These are phyloP conservation scores for Clavelina lepadiformis DNA, from an alignment of 23 tunicate species.

Conservation along the genomic window DNA sequence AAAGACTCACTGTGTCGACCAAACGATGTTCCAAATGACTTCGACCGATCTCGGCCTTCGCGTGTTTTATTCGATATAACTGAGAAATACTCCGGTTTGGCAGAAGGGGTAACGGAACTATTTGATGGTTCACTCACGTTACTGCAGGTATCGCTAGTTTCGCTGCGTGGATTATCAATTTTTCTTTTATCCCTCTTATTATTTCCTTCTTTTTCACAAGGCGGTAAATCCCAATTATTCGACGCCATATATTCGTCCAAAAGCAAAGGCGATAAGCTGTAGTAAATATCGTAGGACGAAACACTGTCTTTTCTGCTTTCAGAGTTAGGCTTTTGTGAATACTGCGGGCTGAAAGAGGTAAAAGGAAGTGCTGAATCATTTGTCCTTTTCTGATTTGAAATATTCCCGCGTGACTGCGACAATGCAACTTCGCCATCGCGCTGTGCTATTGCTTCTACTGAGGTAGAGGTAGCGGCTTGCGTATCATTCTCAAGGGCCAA, in stretches of 20 bases:
- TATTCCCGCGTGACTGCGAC: too few species aligned
- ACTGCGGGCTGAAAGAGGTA: too few species aligned
- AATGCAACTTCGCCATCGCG: too few species aligned
- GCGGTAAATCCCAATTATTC: not conserved
- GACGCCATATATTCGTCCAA: constrained; percentile 7
- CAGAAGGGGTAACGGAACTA: constrained; percentile 3
- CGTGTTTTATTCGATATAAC: constrained; percentile 21
- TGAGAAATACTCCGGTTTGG: constrained; percentile 40
- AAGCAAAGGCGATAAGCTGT: constrained; percentile 49
- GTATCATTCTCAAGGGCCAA: too few species aligned
- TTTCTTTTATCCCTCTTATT: not conserved
- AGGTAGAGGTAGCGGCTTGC: too few species aligned
- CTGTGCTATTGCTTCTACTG: too few species aligned
- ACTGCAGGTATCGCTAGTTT: constrained; percentile 8
- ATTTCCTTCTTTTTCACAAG: constrained; percentile 1
- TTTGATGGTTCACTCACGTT: not conserved
- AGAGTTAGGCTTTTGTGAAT: too few species aligned
- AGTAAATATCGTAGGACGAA: constrained; percentile 42
- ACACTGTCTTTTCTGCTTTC: constrained; percentile 3
- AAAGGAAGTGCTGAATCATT: too few species aligned
- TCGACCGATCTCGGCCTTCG: constrained; percentile 10
- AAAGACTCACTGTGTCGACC: constrained; percentile 25
- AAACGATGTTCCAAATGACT: constrained; percentile 25
- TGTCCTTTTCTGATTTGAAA: too few species aligned
- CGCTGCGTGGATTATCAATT: too few species aligned